These are phyloP conservation scores for Polydrusus pterygomalis DNA, from an alignment of 2,888 invertebrate genomes.

Conservation along the genomic window DNA sequence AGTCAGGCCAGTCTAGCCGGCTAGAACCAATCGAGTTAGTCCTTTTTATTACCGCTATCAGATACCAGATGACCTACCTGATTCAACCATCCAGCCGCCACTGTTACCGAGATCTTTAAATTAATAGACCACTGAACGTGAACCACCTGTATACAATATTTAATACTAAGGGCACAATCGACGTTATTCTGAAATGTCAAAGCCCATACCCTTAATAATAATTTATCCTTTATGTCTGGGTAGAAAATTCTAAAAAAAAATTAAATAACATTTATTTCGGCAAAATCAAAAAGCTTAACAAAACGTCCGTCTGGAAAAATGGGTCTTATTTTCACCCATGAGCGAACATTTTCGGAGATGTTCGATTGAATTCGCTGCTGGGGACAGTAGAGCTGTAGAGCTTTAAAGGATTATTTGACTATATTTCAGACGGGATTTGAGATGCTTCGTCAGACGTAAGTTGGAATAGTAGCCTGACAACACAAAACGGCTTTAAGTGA, in stretches of 20 bases:
- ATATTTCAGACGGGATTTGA: neutral
- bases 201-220: too few species aligned
- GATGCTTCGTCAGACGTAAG: neutral
- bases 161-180: too few species aligned
- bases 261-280: neutral
- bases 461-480: conserved; percentile 2
- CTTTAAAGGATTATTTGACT: conserved; percentile 8
- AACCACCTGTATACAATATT: too few species aligned
- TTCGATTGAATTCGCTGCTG: conserved; percentile 3
- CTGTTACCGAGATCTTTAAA: too few species aligned
- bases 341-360: neutral
- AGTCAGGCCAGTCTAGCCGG: too few species aligned
- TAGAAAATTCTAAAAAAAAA: neutral
- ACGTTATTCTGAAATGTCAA: too few species aligned
- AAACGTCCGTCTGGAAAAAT: neutral
- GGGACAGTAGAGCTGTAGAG: neutral
- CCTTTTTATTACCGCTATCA: too few species aligned
- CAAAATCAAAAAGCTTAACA: neutral
- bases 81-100: too few species aligned
- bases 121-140: too few species aligned
- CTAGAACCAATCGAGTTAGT: too few species aligned
- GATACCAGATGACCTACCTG: too few species aligned
- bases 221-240: neutral
- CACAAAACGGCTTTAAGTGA: conserved; percentile 3
- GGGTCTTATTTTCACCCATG: conserved; percentile 17